Evolutionary conservation across 2,113 vertebrate species (phyloP).

Genomic region (Piaya cayana): DNA sequence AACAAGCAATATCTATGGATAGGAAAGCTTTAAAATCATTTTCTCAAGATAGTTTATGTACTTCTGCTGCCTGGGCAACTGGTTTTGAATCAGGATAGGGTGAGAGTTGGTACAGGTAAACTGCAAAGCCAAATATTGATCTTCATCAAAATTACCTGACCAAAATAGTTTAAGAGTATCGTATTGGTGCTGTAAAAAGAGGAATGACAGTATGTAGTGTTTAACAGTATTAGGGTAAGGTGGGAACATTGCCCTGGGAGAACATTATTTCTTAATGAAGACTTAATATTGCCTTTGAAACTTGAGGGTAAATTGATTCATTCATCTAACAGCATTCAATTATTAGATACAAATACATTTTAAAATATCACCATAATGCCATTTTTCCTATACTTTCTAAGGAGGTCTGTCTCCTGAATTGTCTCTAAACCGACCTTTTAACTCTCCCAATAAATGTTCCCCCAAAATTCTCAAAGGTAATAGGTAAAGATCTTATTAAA

Average conservation of each 20-base stretch:
- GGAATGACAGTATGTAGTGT: background rate
- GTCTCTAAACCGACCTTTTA: background rate
- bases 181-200: background rate
- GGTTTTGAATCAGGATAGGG: background rate
- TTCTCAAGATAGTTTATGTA: background rate
- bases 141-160: background rate
- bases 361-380: background rate
- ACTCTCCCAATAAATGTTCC: background rate
- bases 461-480: background rate
- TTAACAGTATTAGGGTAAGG: background rate
- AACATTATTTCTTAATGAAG: background rate
- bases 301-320: background rate
- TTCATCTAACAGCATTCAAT: background rate
- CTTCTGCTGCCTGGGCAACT: background rate
- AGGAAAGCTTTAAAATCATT: background rate
- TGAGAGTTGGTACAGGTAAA: background rate
- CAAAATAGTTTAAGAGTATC: background rate
- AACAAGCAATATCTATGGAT: background rate
- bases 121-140: background rate
- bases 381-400: background rate
- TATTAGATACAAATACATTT: background rate
- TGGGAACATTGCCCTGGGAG: background rate
- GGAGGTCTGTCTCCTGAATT: background rate
- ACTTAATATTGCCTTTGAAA: background rate
- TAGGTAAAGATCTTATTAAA: background rate